Conservation (phyloP, 2,797 vertebrate genomes). For the Margarornis squamiger region DNA sequence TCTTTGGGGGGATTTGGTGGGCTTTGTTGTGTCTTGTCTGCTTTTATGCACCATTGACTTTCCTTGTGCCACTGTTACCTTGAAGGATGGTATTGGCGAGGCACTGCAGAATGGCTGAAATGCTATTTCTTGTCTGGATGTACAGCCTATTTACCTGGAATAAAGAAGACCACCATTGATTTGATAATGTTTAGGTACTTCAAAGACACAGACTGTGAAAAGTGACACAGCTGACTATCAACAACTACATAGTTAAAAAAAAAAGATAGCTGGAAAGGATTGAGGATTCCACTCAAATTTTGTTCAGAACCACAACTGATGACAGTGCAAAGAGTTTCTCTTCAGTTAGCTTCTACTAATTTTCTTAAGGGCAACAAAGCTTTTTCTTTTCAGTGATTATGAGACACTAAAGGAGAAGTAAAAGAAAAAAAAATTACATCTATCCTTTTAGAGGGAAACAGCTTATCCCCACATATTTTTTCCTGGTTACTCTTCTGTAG, state of each 20-base stretch:
- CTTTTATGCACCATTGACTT: not conserved
- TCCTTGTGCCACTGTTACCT: not conserved
- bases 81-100: not conserved
- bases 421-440: not conserved
- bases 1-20: not conserved
- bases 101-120: not conserved
- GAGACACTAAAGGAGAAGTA: not conserved
- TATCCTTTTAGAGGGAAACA: not conserved
- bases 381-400: slow-evolving; percentile 38
- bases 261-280: not conserved
- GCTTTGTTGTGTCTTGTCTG: not conserved
- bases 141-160: not conserved
- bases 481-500: not conserved
- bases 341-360: slow-evolving; percentile 34
- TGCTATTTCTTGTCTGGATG: not conserved
- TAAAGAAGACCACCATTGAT: not conserved
- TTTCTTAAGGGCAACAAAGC: slow-evolving; percentile 41
- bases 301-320: slow-evolving; percentile 25
- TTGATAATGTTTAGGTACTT: not conserved
- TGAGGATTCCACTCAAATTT: slow-evolving; percentile 20
- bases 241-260: not conserved
- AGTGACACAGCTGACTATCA: not conserved
- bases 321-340: slow-evolving; percentile 35
- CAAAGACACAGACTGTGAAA: not conserved
- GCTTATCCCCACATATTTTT: not conserved